phyloP scores from a whole-genome alignment of 30 jellyfish, hydroid and myxozoan species.

The Chironex yamaguchii region DNA sequence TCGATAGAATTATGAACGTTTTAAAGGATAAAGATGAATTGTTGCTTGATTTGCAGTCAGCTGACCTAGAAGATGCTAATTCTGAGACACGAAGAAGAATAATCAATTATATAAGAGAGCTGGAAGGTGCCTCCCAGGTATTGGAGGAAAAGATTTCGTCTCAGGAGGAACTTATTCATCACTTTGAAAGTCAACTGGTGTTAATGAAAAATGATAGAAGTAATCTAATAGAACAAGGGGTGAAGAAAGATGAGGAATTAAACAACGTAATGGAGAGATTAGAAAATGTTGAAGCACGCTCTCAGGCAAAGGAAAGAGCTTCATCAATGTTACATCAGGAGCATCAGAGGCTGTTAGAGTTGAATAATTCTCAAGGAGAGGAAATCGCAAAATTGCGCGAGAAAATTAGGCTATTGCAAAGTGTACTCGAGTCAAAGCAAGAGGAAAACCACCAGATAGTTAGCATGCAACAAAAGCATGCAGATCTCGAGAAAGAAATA shows the following conservation, averaged over 20 bases:
- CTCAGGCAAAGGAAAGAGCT: constrained; percentile 82
- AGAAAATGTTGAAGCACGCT: constrained; percentile 71
- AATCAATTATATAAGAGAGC: constrained; percentile 62
- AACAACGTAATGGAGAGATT: constrained; percentile 74
- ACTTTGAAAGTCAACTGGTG: constrained; percentile 62
- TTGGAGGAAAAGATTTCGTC: constrained; percentile 51
- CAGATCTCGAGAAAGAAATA: constrained; percentile 58
- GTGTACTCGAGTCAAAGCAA: constrained; percentile 58
- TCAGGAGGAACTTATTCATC: constrained; percentile 67
- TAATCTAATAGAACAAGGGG: constrained; percentile 21
- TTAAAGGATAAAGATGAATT: constrained; percentile 69
- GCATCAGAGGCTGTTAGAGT: constrained; percentile 68
- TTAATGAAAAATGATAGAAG: constrained; percentile 71
- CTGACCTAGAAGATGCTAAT: constrained; percentile 48
- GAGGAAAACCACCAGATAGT: constrained; percentile 16
- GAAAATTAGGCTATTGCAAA: constrained; percentile 62
- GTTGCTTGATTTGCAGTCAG: constrained; percentile 61
- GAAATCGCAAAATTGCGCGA: constrained; percentile 84
- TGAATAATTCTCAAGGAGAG: constrained; percentile 74
- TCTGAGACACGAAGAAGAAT: constrained; percentile 67
- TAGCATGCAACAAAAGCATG: constrained; percentile 18
- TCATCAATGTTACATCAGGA: constrained; percentile 74
- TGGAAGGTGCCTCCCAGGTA: constrained; percentile 7
- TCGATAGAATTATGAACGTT: constrained; percentile 77
- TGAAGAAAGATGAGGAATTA: constrained; percentile 65